Conservation (phyloP, 35 echinoderm and acorn worm genomes). For the Hemicentrotus pulcherrimus region DNA sequence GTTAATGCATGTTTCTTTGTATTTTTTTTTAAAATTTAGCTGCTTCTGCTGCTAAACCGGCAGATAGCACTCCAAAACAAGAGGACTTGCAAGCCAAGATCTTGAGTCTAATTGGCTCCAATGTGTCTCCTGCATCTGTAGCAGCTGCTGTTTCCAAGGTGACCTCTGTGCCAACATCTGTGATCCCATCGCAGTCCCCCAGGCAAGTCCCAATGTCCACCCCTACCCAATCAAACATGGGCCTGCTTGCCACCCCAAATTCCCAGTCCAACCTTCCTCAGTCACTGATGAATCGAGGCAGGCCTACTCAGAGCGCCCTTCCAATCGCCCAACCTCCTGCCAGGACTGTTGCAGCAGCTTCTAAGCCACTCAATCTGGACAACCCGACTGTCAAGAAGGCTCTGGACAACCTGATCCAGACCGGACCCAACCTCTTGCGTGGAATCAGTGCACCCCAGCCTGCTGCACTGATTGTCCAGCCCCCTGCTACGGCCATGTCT, state of each 20-base stretch:
- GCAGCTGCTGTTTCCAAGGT: slow-evolving; percentile 5
- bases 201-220: slow-evolving; percentile 14
- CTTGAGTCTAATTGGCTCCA: slow-evolving; percentile 78
- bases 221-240: not conserved
- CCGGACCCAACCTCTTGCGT: slow-evolving; percentile 82
- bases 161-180: not conserved
- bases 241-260: not conserved
- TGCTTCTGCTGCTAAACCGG: not conserved
- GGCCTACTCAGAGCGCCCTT: not conserved
- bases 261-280: not conserved
- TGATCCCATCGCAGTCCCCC: not conserved
- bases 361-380: slow-evolving; percentile 74
- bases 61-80: not conserved
- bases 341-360: not conserved
- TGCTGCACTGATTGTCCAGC: not conserved
- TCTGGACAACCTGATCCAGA: slow-evolving; percentile 89
- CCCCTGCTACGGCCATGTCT: slow-evolving; percentile 21
- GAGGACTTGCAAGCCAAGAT: slow-evolving; percentile 88
- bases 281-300: not conserved
- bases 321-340: not conserved
- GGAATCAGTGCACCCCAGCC: slow-evolving; percentile 39
- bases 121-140: slow-evolving; percentile 32
- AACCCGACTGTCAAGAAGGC: slow-evolving; percentile 95
- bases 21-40: not conserved
- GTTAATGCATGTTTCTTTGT: not conserved